Evolutionary conservation across 2,797 vertebrate species (phyloP), one percentile per base, ranked within the genome.

Genomic region (Limnodromus scolopaceus): DNA sequence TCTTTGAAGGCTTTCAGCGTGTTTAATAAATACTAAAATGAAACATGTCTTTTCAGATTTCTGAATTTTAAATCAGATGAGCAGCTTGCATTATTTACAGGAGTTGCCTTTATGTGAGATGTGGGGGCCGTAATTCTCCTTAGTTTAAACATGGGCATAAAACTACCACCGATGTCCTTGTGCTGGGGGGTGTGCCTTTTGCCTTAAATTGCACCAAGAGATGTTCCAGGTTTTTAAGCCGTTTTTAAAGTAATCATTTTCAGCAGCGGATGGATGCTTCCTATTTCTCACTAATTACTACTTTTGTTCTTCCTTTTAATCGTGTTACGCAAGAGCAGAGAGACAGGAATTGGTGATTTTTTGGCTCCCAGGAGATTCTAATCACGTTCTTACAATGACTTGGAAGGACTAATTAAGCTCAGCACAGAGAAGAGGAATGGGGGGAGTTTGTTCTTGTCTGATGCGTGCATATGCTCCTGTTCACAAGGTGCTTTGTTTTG

Each of bases 211-310:
- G 69, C 25, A 68, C 46, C 1, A 6, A 43, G 64, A 85, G 45
- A 9, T 71, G 34, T 48, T 80, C 39, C 49, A 84, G 32, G 57
- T 23, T 83, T 93, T 86, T 60, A 87, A 84, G 81, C 48, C 19
- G 34, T 64, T 82, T 54, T 88, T 23, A 63, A 79, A 87, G 38
- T 39, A 38, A 19, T 61, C 0, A 10, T 86, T 95, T 88, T 54
- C 46, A 72, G 65, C 24, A 71, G 53, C 0, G 11, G 75, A 57
- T 77, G 28, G 65, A 32, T 87, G 61, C 27, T 92, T 84, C 63
- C 28, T 79, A 22, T 90, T 93, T 95, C 65, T 86, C 43, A 4
- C 66, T 92, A 90, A 93, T 89, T 95, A 46, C 45, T 74, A 5
- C 64, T 78, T 53, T 63, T 74, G 49, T 92, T 89, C 64, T 82